Conservation (phyloP, 2,113 vertebrate genomes). For the Furnarius figulus region DNA sequence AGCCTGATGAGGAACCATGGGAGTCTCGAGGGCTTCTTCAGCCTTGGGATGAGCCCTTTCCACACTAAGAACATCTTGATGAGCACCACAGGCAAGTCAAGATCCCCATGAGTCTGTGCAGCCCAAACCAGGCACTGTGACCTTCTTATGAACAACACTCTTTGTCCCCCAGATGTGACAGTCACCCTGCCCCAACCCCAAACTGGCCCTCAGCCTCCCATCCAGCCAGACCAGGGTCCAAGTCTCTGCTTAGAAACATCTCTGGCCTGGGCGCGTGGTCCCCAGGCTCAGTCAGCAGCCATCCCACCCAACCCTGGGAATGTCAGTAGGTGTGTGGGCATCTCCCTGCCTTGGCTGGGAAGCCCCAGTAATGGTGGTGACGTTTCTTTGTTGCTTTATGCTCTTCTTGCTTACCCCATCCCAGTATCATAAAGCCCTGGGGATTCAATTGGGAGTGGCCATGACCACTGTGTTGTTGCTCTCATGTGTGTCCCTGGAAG, state of each 20-base stretch:
- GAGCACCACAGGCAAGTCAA: neutral
- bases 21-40: neutral
- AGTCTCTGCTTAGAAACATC: neutral
- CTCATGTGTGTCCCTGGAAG: neutral
- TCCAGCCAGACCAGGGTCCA: neutral
- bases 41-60: neutral
- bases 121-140: neutral
- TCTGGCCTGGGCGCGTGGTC: neutral
- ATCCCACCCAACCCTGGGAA: neutral
- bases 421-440: neutral
- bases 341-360: neutral
- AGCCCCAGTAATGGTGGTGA: neutral
- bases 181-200: neutral
- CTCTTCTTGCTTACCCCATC: neutral
- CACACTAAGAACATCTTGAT: fast-evolving
- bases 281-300: neutral
- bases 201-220: neutral
- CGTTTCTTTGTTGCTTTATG: neutral
- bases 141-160: no score
- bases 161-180: neutral
- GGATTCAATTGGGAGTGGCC: neutral
- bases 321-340: neutral
- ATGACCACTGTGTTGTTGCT: neutral
- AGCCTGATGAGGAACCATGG: neutral
- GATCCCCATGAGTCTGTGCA: neutral